Conservation (phyloP, 2,113 vertebrate species). For the Aplodontia rufa region DNA sequence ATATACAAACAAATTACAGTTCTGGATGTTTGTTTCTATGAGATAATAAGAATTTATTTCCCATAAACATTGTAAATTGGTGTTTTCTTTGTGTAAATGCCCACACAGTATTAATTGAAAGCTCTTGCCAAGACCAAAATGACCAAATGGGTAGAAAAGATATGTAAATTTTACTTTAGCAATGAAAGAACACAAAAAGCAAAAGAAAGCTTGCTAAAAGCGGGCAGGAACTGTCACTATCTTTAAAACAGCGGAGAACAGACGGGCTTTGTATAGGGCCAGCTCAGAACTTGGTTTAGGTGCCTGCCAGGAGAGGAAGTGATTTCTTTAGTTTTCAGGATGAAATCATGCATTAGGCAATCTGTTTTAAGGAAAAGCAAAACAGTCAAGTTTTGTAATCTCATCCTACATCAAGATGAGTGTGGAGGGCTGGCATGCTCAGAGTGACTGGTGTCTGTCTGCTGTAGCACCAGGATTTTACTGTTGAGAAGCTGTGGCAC, state of each 20-base stretch:
- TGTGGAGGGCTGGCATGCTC: background rate
- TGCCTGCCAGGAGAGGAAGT: constrained; percentile 73
- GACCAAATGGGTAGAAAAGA: constrained; percentile 61
- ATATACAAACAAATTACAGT: background rate
- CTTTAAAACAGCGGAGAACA: constrained; percentile 67
- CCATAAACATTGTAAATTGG: background rate
- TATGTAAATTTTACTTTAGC: constrained; percentile 67
- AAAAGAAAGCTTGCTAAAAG: constrained; percentile 62
- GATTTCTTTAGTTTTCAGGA: constrained; percentile 70
- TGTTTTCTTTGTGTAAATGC: constrained; percentile 45
- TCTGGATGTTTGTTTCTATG: background rate
- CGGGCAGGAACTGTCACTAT: constrained; percentile 68
- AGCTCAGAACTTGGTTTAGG: constrained; percentile 50
- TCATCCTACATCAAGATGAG: constrained; percentile 30
- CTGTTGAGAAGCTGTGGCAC: background rate
- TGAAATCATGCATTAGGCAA: constrained; percentile 57
- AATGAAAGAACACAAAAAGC: constrained; percentile 59
- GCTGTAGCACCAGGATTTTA: background rate
- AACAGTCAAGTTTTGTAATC: constrained; percentile 35
- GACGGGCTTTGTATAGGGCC: constrained; percentile 53
- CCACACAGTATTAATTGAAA: constrained; percentile 41
- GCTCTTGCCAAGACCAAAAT: constrained; percentile 49
- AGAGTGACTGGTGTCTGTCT: background rate
- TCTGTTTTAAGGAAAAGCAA: constrained; percentile 54
- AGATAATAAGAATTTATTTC: constrained; percentile 45